Base-by-base conservation (phyloP, 1,140 invertebrate species). In the Heliconius eleuchia region DNA sequence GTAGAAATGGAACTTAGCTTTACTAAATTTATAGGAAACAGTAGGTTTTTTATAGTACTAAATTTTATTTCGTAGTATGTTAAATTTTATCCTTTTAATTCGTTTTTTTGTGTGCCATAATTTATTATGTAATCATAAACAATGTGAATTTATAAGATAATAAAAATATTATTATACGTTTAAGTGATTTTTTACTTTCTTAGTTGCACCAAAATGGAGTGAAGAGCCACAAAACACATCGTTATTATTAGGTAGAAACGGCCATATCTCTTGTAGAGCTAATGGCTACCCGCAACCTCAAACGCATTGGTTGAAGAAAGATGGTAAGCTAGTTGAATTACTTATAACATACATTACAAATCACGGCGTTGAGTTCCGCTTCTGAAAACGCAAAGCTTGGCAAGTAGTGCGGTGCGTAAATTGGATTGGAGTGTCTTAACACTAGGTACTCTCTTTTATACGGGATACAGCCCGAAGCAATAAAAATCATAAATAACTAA, bases 201-300 rank as follows among this genome's bases (percentile, higher is more conserved):
- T 79, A 93, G 92, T 94, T 74, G 92, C 92, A 13, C 91, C 91
- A 11, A 94, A 94, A 83, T 94, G 92, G 92, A 93, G 84, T 73
- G 96, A 96, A 80, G 97, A 98, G 88, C 97, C 97, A 3, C 96
- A 96, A 83, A 97, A 98, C 89, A 96, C 96, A 23, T 96, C 97
- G 71, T 95, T 97, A 60, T 95, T 98, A 42, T 93, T 97, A 50
- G 97, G 97, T 46, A 96, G 96, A 86, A 95, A 96, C 82, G 95
- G 97, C 78, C 95, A 96, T 84, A 96, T 98, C 79, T 96, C 97
- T 80, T 98, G 98, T 90, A 96, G 96, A 83, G 97, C 97, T n/a
- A 97, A 96, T 85, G 97, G 97, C 0, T 97, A 96, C 86, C 97
- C 97, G 23, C 95, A 96, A 50, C 97, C 97, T 0, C 95, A 95